Conservation (phyloP, 2,797 vertebrate genomes). For the Poecilia velifera region DNA sequence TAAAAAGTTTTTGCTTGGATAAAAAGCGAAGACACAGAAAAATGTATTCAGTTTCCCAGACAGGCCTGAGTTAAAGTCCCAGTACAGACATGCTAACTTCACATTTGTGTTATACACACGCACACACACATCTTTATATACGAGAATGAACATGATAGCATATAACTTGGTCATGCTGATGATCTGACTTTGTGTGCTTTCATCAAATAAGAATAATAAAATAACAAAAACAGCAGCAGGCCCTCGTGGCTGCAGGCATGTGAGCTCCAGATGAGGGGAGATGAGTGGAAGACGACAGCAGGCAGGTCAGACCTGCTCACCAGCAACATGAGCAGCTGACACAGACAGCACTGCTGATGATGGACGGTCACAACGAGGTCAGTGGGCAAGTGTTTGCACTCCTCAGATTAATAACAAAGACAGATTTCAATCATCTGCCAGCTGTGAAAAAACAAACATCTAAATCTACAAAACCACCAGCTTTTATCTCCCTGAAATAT, state of each 20-base stretch:
- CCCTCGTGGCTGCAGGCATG: neutral
- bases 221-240: neutral
- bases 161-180: neutral
- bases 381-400: neutral
- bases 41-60: neutral
- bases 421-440: neutral
- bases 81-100: too few species aligned
- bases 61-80: too few species aligned
- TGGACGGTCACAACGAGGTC: conserved; percentile 2
- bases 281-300: neutral
- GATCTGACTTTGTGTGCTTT: neutral
- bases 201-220: neutral
- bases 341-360: conserved; percentile 12
- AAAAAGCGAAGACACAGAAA: too few species aligned
- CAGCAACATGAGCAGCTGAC: conserved; percentile 12
- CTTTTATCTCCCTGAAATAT: neutral
- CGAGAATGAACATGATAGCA: too few species aligned
- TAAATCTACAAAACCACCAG: neutral
- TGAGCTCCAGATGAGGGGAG: neutral
- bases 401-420: neutral
- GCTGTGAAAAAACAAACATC: neutral
- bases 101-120: too few species aligned
- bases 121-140: too few species aligned
- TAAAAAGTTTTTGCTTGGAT: too few species aligned
- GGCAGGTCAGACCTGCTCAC: conserved; percentile 45